Evolutionary conservation across 2,113 vertebrate species (phyloP).

Genomic region (Callocephalon fimbriatum): DNA sequence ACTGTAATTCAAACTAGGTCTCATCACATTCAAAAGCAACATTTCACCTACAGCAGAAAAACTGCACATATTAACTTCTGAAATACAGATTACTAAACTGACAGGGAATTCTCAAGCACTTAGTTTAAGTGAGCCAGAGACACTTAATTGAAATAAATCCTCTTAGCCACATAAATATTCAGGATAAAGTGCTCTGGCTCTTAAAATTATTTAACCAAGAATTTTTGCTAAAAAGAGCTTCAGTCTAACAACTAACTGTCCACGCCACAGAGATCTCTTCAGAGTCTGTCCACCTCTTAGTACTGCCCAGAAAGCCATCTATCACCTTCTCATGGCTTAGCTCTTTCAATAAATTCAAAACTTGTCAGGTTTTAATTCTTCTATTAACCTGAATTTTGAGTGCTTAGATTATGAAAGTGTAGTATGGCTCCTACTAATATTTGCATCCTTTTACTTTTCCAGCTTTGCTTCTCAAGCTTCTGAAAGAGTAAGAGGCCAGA

Average conservation of each 20-base stretch:
- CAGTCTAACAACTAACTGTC: background rate
- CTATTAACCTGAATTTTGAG: background rate
- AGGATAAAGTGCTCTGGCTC: background rate
- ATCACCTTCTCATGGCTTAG: background rate
- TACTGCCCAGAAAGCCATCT: background rate
- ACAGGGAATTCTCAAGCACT: background rate
- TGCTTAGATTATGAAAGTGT: background rate
- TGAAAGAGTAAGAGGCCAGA: background rate
- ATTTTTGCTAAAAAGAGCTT: background rate
- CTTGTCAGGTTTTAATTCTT: accelerated
- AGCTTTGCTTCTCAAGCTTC: background rate
- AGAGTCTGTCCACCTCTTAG: background rate
- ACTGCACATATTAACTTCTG: background rate
- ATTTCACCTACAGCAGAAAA: background rate
- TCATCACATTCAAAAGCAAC: background rate
- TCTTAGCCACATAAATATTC: background rate
- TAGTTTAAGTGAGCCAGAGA: background rate
- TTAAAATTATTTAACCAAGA: accelerated
- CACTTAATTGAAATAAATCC: background rate
- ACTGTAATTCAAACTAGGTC: background rate
- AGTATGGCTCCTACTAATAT: background rate
- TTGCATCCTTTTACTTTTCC: background rate
- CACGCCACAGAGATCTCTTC: background rate
- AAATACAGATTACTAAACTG: background rate
- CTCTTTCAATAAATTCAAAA: background rate